Evolutionary conservation across 2,888 invertebrate genomes (phyloP).

Genomic region (Acheta domesticus): DNA sequence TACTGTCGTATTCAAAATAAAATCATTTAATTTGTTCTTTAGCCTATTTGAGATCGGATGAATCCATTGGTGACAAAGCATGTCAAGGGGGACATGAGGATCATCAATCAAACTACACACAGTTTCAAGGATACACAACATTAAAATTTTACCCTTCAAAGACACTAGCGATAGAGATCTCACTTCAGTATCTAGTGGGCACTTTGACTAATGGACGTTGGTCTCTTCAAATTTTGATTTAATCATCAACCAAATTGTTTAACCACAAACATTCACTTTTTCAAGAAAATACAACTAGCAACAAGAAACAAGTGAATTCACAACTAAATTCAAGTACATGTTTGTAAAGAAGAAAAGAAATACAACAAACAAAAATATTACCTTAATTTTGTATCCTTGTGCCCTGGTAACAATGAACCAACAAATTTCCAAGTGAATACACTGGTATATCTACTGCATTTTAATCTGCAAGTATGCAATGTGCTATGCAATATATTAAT

Average conservation of each 20-base stretch:
- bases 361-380: no score
- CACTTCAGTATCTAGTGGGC: no score
- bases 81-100: not conserved
- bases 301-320: no score
- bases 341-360: no score
- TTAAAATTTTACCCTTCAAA: not conserved
- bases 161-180: not conserved
- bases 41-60: not conserved
- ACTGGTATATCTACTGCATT: not conserved
- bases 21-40: not conserved
- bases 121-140: not conserved
- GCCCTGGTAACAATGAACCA: no score
- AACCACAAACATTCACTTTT: no score
- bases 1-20: slow-evolving; percentile 10
- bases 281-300: no score
- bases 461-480: slow-evolving; percentile 2
- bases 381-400: no score
- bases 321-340: no score
- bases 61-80: not conserved
- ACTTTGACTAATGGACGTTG: no score
- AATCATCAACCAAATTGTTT: no score
- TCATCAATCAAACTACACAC: slow-evolving; percentile 5
- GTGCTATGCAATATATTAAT: not conserved
- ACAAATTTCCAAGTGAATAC: not conserved
- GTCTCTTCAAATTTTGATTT: no score